These are phyloP conservation scores for Meleagris gallopavo DNA, from an alignment of 2,113 vertebrate species.

Conservation along the genomic window DNA sequence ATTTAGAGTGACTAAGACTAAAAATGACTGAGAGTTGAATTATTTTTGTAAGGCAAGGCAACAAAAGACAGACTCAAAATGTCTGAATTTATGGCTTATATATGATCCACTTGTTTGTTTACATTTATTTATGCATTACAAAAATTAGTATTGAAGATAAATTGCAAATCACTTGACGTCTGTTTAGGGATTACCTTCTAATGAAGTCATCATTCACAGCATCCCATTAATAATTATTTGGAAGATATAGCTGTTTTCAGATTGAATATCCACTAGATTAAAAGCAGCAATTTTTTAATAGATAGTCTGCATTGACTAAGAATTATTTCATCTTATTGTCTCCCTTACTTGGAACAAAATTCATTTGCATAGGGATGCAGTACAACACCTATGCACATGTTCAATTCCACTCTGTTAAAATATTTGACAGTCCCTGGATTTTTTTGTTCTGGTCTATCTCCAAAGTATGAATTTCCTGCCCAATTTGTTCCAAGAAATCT, in stretches of 20 bases:
- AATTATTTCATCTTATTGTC: conserved; percentile 10
- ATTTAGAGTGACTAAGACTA: conserved; percentile 20
- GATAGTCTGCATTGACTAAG: not conserved
- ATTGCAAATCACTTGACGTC: conserved; percentile 23
- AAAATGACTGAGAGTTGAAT: conserved; percentile 38
- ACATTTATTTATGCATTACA: conserved; percentile 37
- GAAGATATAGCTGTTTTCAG: not conserved
- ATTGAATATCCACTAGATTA: not conserved
- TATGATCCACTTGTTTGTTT: conserved; percentile 23
- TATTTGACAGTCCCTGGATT: not conserved
- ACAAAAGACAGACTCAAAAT: conserved; percentile 45
- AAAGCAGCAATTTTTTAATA: not conserved
- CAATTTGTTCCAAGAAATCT: not conserved
- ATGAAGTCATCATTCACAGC: conserved; percentile 24
- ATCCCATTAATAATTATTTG: conserved; percentile 39
- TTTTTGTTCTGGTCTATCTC: not conserved
- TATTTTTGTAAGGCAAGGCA: conserved; percentile 38
- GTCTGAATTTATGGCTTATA: conserved; percentile 41
- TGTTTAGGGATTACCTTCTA: not conserved
- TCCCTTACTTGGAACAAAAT: conserved; percentile 13
- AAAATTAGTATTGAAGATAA: conserved; percentile 22
- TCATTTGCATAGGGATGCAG: not conserved
- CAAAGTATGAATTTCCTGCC: not conserved
- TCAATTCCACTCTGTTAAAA: not conserved
- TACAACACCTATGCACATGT: accelerated